Evolutionary conservation across 2,888 invertebrate genomes (phyloP), one percentile per base, ranked within the genome.

Genomic region (Orthonychiurus folsomi): DNA sequence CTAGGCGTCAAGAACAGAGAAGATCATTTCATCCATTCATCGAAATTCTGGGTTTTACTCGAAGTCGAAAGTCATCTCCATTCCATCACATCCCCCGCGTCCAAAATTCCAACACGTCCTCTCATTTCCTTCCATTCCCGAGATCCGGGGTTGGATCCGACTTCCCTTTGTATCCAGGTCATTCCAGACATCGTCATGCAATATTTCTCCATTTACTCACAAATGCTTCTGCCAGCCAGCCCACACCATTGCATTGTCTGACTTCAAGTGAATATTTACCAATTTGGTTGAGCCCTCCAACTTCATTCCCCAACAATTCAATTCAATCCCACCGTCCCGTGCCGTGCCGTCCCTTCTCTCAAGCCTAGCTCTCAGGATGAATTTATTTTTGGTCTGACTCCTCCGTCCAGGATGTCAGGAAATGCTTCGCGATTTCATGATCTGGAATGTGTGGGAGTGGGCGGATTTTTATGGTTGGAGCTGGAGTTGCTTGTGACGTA

Each of bases 231-330:
- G 37, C 9, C 37, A 9, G 37, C 37, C 37, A 9, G 37, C 15
- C 37, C n/a, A n/a, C n/a, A n/a, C n/a, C n/a, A n/a, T n/a, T n/a
- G n/a, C n/a, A n/a, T n/a, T n/a, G n/a, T n/a, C n/a, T n/a, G n/a
- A n/a, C n/a, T n/a, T 37, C 37, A 37, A 37, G 37, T 37, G 37
- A 37, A 37, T 37, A 37, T 37, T 37, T 37, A 37, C 37, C 37
- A 37, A 37, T 37, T 37, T 37, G 37, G 15, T 37, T 37, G 5
- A 37, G 37, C 37, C 37, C 15, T 15, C 5, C 5, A 37, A 37
- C 37, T 37, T 37, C 37, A 37, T 37, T 37, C 15, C 37, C 5
- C 37, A 37, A 15, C 37, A 37, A 37, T 37, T 37, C 37, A 37
- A 37, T 37, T 37, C 37, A 37, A 9, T 37, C 37, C 37, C 9